Conservation (phyloP, 2,797 vertebrate species). For the Geotrypetes seraphini region DNA sequence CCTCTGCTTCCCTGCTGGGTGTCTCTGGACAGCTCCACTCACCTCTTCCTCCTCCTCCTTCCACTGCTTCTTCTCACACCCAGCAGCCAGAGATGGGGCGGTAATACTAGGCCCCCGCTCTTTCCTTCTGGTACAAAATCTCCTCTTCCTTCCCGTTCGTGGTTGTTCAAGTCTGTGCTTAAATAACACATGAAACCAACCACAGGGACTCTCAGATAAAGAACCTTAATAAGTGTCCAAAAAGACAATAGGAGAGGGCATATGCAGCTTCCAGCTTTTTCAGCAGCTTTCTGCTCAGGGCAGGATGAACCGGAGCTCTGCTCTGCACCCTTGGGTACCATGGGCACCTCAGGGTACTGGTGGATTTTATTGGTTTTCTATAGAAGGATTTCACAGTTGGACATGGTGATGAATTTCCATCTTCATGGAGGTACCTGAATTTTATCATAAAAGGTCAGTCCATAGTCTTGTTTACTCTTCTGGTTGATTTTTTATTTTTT, state of each 20-base stretch:
- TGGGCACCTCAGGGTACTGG: not conserved
- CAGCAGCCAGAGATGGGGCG: constrained; percentile 43
- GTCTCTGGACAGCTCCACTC: not conserved
- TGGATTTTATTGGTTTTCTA: not conserved
- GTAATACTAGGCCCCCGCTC: constrained; percentile 72
- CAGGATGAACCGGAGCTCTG: not conserved
- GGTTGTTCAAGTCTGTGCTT: constrained; percentile 75
- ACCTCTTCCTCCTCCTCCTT: constrained; percentile 14
- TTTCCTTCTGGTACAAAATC: constrained; percentile 83
- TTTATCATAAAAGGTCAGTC: too few relatives aligned
- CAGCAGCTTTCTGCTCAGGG: too few relatives aligned
- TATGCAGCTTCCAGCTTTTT: not conserved
- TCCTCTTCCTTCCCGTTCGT: constrained; percentile 88
- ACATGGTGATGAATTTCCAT: too few relatives aligned
- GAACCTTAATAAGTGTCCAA: constrained; percentile 31
- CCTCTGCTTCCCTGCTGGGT: not conserved
- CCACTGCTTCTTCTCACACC: constrained; percentile 3
- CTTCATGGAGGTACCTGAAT: too few relatives aligned
- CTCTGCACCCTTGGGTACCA: not conserved
- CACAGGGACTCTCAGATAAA: constrained; percentile 53
- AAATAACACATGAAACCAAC: constrained; percentile 79
- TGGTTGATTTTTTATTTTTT: too few relatives aligned
- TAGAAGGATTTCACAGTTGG: not conserved
- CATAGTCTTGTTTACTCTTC: too few relatives aligned
- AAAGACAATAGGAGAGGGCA: not conserved